Evolutionary conservation across 1,140 invertebrate species (phyloP).

Genomic region (Hestina assimilis): DNA sequence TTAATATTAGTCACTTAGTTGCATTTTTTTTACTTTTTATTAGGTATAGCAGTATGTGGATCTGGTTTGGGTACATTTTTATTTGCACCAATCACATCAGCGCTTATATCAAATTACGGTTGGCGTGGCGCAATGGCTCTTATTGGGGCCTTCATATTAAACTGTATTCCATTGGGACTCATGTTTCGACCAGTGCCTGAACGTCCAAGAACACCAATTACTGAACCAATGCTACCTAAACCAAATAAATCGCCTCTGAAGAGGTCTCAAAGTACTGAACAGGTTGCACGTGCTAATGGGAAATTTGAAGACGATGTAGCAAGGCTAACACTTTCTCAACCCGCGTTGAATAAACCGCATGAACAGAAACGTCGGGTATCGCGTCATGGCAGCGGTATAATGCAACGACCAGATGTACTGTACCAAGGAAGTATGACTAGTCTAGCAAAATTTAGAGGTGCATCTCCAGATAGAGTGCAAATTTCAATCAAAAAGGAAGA

Average conservation of each 20-base stretch:
- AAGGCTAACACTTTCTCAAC: conserved; percentile 82
- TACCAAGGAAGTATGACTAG: conserved; percentile 88
- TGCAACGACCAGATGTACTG: conserved; percentile 91
- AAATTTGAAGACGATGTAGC: conserved; percentile 71
- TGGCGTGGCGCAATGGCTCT: conserved; percentile 89
- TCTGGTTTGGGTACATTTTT: conserved; percentile 93
- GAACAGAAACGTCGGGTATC: conserved; percentile 54
- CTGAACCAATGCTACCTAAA: conserved; percentile 66
- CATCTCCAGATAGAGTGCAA: conserved; percentile 62
- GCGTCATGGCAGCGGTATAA: conserved; percentile 83
- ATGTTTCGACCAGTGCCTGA: conserved; percentile 85
- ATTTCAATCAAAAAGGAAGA: conserved; percentile 41
- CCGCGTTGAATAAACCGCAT: conserved; percentile 76
- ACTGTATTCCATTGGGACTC: conserved; percentile 90
- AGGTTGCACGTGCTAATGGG: conserved; percentile 65
- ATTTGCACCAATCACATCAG: conserved; percentile 87
- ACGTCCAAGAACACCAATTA: conserved; percentile 57
- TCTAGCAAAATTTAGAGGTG: conserved; percentile 59
- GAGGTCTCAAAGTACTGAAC: conserved; percentile 78
- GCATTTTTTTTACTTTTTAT: conserved; percentile 20
- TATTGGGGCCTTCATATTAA: conserved; percentile 88
- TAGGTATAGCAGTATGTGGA: conserved; percentile 93
- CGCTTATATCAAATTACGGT: conserved; percentile 81
- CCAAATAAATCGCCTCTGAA: conserved; percentile 62
- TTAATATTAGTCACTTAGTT: neutral